Evolutionary conservation across 1,140 invertebrate genomes (phyloP).

Genomic region (Pomphorhynchus laevis): DNA sequence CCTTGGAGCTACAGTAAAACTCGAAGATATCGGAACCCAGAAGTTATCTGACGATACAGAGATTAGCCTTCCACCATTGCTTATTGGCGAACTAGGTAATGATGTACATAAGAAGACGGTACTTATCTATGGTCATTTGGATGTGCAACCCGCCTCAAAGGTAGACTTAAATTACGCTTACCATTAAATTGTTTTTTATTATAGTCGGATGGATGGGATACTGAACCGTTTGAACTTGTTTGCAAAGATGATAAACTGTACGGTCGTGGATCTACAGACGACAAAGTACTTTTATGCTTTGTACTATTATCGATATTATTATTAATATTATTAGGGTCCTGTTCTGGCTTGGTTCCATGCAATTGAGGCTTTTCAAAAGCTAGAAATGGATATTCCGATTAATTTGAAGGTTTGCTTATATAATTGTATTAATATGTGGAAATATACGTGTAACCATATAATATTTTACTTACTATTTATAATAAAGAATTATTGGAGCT

Average conservation of each 20-base stretch:
- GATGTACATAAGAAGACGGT: conserved; percentile 54
- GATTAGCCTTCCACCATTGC: conserved; percentile 43
- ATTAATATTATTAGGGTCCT: conserved; percentile 18
- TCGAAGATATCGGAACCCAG: conserved; percentile 39
- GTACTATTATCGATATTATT: not conserved
- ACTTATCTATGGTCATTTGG: conserved; percentile 73
- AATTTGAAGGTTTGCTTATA: conserved; percentile 37
- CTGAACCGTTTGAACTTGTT: conserved; percentile 55
- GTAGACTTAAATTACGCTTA: conserved; percentile 12
- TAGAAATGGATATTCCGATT: conserved; percentile 32
- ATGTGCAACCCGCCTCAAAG: conserved; percentile 62
- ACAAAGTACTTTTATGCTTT: conserved; percentile 40
- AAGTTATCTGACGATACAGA: conserved; percentile 32
- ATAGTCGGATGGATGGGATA: conserved; percentile 57
- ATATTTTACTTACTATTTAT: too few relatives aligned
- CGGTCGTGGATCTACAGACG: conserved; percentile 61
- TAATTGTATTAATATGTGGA: not conserved
- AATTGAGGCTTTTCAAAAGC: conserved; percentile 43
- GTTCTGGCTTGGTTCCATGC: conserved; percentile 61
- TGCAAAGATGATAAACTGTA: conserved; percentile 58
- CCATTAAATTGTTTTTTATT: conserved; percentile 1
- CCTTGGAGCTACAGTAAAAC: conserved; percentile 34
- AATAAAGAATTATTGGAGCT: too few relatives aligned
- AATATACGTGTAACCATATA: too few relatives aligned
- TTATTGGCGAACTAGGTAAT: conserved; percentile 43